A percentile compares a stretch with the other conserved stretches of the same genome.
These are phyloP conservation scores for Lacanobia wlatinum DNA, from an alignment of 2,888 invertebrate species.

Conservation along the genomic window DNA sequence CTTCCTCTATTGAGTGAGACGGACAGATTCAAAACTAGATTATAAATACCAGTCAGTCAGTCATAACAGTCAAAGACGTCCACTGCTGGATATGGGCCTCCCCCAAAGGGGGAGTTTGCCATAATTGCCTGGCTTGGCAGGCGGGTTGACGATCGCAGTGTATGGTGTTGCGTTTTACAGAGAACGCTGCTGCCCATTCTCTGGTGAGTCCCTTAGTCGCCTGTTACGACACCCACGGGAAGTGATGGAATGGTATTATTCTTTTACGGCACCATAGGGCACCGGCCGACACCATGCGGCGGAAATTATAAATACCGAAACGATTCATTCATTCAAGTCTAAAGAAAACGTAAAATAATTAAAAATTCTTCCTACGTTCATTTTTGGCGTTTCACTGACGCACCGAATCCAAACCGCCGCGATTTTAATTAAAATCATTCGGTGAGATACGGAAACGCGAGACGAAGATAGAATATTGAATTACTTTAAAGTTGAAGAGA, in stretches of 20 bases:
- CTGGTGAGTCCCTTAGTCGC: no score
- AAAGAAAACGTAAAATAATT: slow-evolving; percentile 49
- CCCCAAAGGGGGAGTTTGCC: no score
- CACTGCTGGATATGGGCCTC: no score
- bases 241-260: no score
- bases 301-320: slow-evolving; percentile 23
- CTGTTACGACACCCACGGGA: no score
- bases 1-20: neutral
- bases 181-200: no score
- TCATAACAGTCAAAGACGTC: no score
- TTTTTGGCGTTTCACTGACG: slow-evolving; percentile 52
- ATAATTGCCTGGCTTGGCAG: no score
- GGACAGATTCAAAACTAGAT: neutral
- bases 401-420: slow-evolving; percentile 40
- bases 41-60: slow-evolving; percentile 31
- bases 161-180: no score
- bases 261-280: no score
- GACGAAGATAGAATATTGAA: slow-evolving; percentile 49
- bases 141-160: no score
- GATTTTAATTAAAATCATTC: slow-evolving; percentile 65
- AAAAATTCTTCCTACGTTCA: slow-evolving; percentile 56
- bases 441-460: slow-evolving; percentile 49
- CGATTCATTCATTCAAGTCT: slow-evolving; percentile 11
- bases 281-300: no score
- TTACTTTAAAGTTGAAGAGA: slow-evolving; percentile 44